These are phyloP conservation scores for Ashinkailepas kermadecensis DNA, from an alignment of 2,888 invertebrate species.

Conservation along the genomic window DNA sequence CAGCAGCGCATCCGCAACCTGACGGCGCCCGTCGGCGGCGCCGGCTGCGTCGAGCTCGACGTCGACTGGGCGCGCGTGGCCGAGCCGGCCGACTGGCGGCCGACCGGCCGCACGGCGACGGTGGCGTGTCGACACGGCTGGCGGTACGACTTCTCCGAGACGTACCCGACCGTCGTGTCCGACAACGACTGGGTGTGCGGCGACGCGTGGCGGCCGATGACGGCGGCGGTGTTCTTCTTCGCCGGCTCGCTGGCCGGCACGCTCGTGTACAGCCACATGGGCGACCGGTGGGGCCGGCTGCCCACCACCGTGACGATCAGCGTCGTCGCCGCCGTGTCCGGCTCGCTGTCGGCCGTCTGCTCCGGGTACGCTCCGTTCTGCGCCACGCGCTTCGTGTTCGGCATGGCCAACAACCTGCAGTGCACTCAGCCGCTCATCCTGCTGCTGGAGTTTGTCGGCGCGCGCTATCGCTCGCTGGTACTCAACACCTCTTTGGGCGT, in stretches of 20 bases:
- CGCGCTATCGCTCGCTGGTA: slow-evolving; percentile 35
- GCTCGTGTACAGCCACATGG: slow-evolving; percentile 75
- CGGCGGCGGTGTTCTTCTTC: slow-evolving; percentile 78
- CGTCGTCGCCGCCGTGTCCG: slow-evolving; percentile 59
- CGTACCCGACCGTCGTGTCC: slow-evolving; percentile 74
- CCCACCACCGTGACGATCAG: slow-evolving; percentile 73
- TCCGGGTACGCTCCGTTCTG: slow-evolving; percentile 68
- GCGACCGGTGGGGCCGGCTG: slow-evolving; percentile 73
- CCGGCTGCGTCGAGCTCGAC: slow-evolving; percentile 63
- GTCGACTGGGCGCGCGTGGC: slow-evolving; percentile 55
- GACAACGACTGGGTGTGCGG: slow-evolving; percentile 83
- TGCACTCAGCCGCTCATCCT: slow-evolving; percentile 85
- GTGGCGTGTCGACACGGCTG: slow-evolving; percentile 64
- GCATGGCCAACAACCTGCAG: slow-evolving; percentile 66
- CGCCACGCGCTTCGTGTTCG: slow-evolving; percentile 71
- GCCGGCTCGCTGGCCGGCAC: slow-evolving; percentile 81
- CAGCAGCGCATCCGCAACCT: slow-evolving; percentile 47
- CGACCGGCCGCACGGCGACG: slow-evolving; percentile 62
- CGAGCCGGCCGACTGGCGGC: slow-evolving; percentile 52
- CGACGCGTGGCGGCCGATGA: slow-evolving; percentile 62
- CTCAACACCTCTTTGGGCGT: slow-evolving; percentile 58
- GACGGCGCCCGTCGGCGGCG: slow-evolving; percentile 54
- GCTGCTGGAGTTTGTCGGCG: slow-evolving; percentile 50
- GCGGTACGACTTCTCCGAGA: slow-evolving; percentile 75
- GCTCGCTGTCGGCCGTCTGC: slow-evolving; percentile 64